Percentiles rank a stretch among this genome's conserved stretches.
Conservation (phyloP, 2,797 vertebrate species). For the Xenops minutus region DNA sequence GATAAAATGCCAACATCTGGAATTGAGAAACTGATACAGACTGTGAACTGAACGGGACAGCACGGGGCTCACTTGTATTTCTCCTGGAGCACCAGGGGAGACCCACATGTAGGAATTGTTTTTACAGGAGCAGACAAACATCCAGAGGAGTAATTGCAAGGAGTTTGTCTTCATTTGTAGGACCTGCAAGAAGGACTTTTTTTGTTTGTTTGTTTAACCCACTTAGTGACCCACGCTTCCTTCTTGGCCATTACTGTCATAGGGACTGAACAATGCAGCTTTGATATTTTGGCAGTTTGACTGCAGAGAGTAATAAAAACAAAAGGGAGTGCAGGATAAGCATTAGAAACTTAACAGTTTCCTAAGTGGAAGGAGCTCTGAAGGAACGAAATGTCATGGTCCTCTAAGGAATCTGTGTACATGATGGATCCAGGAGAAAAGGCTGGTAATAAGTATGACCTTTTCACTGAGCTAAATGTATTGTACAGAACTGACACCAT, state of each 20-base stretch:
- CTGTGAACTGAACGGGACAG: neutral
- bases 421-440: neutral
- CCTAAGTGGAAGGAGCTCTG: neutral
- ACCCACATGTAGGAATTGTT: neutral
- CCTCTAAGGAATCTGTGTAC: neutral
- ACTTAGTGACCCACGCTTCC: neutral
- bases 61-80: neutral
- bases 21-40: neutral
- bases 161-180: neutral
- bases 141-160: neutral
- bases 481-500: neutral
- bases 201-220: neutral
- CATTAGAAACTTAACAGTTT: neutral
- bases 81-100: neutral
- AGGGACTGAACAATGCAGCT: neutral
- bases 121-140: neutral
- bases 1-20: neutral
- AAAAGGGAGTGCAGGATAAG: neutral
- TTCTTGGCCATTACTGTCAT: neutral
- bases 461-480: neutral
- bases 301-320: neutral
- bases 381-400: neutral
- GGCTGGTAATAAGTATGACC: neutral
- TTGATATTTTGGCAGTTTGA: neutral
- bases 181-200: neutral